Evolutionary conservation across 2,888 invertebrate species (phyloP).

Genomic region (Melipona bicolor): DNA sequence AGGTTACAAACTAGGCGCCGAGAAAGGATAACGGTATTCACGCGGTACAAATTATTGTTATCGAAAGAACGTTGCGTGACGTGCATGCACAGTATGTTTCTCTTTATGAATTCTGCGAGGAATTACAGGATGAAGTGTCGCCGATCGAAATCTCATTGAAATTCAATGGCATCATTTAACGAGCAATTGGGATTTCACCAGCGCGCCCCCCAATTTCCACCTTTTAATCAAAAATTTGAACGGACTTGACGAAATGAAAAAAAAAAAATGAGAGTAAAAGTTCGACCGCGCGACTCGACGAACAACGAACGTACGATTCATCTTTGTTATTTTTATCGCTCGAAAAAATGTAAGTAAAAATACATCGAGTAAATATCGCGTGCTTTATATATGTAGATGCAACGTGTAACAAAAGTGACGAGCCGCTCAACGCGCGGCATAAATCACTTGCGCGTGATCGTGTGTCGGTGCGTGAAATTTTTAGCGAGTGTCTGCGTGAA

Average conservation of each 20-base stretch:
- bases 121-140: neutral
- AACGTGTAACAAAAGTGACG: neutral
- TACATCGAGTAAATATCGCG: neutral
- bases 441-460: neutral
- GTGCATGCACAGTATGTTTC: slow-evolving; percentile 32
- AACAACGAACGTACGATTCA: neutral
- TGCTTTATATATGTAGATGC: neutral
- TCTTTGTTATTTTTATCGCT: neutral
- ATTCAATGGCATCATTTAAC: neutral
- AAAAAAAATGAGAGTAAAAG: neutral
- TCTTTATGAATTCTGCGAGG: neutral
- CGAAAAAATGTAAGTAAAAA: neutral
- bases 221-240: too few relatives aligned
- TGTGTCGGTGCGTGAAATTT: slow-evolving; percentile 3
- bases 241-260: neutral
- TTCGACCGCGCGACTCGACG: neutral
- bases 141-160: neutral
- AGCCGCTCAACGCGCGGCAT: neutral
- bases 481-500: neutral
- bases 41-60: neutral
- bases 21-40: too few relatives aligned
- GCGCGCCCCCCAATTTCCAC: too few relatives aligned
- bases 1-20: neutral
- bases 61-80: neutral
- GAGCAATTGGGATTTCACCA: too few relatives aligned